Evolutionary conservation across 1,140 invertebrate genomes (phyloP).

Genomic region (Drosophila malerkotliana): DNA sequence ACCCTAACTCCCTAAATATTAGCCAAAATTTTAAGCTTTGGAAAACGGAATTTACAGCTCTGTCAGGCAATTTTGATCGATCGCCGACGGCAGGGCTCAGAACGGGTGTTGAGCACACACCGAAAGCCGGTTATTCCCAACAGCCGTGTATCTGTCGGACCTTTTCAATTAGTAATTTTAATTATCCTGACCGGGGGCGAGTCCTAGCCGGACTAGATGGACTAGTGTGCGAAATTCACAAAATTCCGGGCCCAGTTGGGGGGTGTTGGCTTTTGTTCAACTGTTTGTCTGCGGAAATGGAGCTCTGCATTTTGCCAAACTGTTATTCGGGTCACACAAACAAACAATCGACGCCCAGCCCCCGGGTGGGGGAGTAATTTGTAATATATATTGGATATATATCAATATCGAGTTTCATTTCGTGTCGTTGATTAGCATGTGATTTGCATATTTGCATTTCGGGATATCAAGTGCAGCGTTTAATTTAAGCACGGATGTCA

Average conservation of each 20-base stretch:
- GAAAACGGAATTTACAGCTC: constrained; percentile 34
- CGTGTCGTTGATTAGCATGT: constrained; percentile 33
- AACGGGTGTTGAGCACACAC: background rate
- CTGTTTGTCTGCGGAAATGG: constrained; percentile 65
- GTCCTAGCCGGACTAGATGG: background rate
- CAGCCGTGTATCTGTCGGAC: constrained; percentile 10
- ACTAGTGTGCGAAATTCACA: constrained; percentile 38
- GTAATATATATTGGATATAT: constrained; percentile 30
- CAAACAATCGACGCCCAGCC: constrained; percentile 17
- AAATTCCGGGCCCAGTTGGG: constrained; percentile 13
- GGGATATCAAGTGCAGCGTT: background rate
- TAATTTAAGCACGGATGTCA: background rate
- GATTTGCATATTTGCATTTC: constrained; percentile 32
- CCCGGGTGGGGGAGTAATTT: constrained; percentile 18
- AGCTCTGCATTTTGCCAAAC: constrained; percentile 40
- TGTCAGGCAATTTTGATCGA: constrained; percentile 17
- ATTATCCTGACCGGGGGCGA: constrained; percentile 25
- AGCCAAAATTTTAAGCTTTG: constrained; percentile 11
- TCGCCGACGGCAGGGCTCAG: background rate
- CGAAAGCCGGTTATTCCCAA: background rate
- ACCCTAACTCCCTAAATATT: constrained; percentile 27
- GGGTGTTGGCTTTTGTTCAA: constrained; percentile 22
- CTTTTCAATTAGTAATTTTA: constrained; percentile 70
- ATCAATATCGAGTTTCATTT: constrained; percentile 31
- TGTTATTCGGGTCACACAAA: constrained; percentile 60